Evolutionary conservation across 2,113 vertebrate genomes (phyloP).

Genomic region (Crotalus horridus): DNA sequence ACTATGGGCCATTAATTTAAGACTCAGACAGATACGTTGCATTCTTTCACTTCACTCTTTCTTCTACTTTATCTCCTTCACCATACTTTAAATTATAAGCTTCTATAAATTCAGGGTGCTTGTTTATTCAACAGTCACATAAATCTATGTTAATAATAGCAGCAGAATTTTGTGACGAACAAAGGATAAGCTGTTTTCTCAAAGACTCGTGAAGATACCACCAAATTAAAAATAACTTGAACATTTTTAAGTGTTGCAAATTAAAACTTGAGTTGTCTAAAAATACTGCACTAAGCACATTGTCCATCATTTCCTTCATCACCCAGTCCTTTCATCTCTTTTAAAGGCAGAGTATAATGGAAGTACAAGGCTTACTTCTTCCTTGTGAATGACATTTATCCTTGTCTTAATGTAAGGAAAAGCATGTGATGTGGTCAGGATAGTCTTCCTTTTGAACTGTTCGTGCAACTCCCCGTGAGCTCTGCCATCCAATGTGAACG

Average conservation of each 20-base stretch:
- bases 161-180: background rate
- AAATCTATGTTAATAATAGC: background rate
- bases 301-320: accelerated
- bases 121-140: background rate
- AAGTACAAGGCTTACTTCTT: conserved; percentile 78
- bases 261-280: background rate
- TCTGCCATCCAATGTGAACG: conserved; percentile 94
- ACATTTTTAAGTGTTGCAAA: background rate
- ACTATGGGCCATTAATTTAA: background rate
- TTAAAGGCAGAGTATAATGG: background rate
- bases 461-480: conserved; percentile 96
- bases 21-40: background rate
- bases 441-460: conserved; percentile 96
- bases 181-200: background rate
- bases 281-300: background rate
- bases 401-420: conserved; percentile 99
- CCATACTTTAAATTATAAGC: background rate
- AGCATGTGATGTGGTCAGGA: conserved; percentile 94
- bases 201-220: background rate
- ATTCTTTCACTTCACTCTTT: background rate
- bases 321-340: accelerated
- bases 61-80: background rate
- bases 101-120: background rate
- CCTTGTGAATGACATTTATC: conserved; percentile 97
- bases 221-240: background rate